Conservation (phyloP, 2,113 vertebrate genomes). For the Thalassoma bifasciatum region DNA sequence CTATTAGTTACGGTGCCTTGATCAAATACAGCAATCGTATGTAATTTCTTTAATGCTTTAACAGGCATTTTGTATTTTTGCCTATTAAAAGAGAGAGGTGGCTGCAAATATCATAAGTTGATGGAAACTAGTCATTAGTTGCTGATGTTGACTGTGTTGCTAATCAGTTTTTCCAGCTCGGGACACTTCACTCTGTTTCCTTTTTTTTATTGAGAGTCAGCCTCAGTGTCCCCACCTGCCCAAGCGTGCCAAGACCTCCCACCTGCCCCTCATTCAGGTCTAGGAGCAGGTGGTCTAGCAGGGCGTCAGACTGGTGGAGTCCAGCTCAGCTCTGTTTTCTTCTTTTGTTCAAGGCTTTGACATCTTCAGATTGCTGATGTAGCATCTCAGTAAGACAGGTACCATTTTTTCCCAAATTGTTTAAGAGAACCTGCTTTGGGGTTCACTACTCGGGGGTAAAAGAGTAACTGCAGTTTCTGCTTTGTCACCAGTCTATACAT, state of each 20-base stretch:
- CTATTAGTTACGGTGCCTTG: not conserved
- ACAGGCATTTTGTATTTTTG: not conserved
- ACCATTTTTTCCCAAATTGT: slow-evolving; percentile 8
- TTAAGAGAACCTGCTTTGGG: slow-evolving; percentile 8
- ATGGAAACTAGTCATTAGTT: not conserved
- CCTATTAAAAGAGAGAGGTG: not conserved
- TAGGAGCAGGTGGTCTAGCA: slow-evolving; percentile 63
- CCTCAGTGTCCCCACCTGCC: slow-evolving; percentile 39
- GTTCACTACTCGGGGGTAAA: not conserved
- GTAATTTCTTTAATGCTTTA: not conserved
- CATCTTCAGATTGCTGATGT: slow-evolving; percentile 25
- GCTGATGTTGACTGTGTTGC: not conserved
- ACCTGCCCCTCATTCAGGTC: slow-evolving; percentile 61
- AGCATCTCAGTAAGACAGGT: slow-evolving; percentile 2
- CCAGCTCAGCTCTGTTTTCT: slow-evolving; percentile 26
- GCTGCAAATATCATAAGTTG: not conserved
- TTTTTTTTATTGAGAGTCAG: slow-evolving; percentile 62
- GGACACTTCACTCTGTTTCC: slow-evolving; percentile 9
- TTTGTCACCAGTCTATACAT: not conserved
- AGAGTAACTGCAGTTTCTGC: not conserved
- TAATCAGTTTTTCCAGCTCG: slow-evolving; percentile 32
- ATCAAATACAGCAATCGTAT: not conserved
- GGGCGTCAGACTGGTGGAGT: slow-evolving; percentile 34
- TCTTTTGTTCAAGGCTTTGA: not conserved
- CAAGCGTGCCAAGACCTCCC: slow-evolving; percentile 55